Base-by-base conservation (phyloP, 1,140 invertebrate species). In the Atta texana region DNA sequence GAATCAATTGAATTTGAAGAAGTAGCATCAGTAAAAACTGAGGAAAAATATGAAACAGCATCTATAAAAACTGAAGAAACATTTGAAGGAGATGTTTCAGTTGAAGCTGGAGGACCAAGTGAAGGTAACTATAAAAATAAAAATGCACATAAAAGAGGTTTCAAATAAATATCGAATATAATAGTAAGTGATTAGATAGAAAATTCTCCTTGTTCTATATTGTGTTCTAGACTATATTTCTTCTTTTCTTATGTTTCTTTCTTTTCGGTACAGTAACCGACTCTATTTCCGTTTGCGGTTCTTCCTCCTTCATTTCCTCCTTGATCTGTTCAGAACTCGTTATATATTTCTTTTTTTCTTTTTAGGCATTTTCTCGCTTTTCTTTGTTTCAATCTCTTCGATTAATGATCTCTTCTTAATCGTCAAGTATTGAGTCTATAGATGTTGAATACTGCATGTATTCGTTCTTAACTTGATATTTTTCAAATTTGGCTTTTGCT, bases 401-500 rank as follows among this genome's bases (percentile, higher is more conserved):
- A 93, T 95, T 87, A 90, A 91, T 84, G 91, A 94, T 59, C 93
- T 89, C 59, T 96, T 95, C 2, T 76, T 71, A 68, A 92, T 91
- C n/a, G 95, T 94, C 44, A 97, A 97, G 87, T 16, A 96, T 97
- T 16, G 96, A 96, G 89, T 97, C 97, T 7, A 95, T 96, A 74
- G 96, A 96, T 57, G 93, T 92, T 16, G 96, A 95, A 94, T 97
- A 97, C 44, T 97, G 96, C 31, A 96, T 93, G n/a, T 96, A 94
- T 94, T 97, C 97, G 76, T 96, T 98, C 28, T 97, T 98, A 59
- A 97, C 96, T 88, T 98, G 97, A 94, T 99, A 99, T 95, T 99
- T 99, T 89, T 99, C 98, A 93, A 98, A 98, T 92, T 98, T 98
- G 0, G 97, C 97, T 93, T 98, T 98, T 1, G 97, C 97, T 94